Base-by-base conservation (phyloP, 2,888 invertebrate species). In the Lucinisca nassula region DNA sequence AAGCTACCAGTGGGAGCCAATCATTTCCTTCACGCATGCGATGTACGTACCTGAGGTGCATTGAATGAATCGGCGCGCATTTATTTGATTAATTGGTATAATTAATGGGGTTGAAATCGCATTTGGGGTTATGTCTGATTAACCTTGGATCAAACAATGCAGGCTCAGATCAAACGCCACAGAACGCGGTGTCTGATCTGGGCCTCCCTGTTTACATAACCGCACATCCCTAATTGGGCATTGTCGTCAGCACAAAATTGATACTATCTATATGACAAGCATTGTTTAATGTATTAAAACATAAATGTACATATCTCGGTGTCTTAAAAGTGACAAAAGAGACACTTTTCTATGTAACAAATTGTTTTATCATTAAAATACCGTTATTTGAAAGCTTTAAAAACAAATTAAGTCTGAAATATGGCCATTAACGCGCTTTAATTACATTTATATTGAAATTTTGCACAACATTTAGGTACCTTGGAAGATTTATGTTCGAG, bases 391-490 rank as follows among this genome's bases (percentile, higher is more conserved):
- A 77, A 72, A 76, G 49, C 30, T 77, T 27, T 83, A 75, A 55
- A 78, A 58, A 84, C 78, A 77, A 84, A 82, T 86, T 82, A 86
- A 79, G 82, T 37, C 79, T 82, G 58, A 81, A 73, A 79, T 81
- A 87, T 85, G 83, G 83, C 87, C 87, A 89, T 87, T 89, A 87
- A 30, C 21, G 1, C 32, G 30, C 32, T 45, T 79, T 84, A 89
- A 89, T 74, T 80, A 78, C 77, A 38, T 80, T 84, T 84, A 80
- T 89, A 89, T 89, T 89, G 84, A 89, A 89, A 89, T 89, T 86
- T 82, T 77, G 82, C 82, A 58, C 84, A 78, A 82, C 73, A 80
- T 83, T 74, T 78, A 40, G 35, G 61, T 40, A 49, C 72, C 73
- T 80, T 55, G 73, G 14, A 70, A 88, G 84, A 88, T 88, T 88